Evolutionary conservation across 2,113 vertebrate genomes (phyloP).

Genomic region (Cyprichromis sp.): DNA sequence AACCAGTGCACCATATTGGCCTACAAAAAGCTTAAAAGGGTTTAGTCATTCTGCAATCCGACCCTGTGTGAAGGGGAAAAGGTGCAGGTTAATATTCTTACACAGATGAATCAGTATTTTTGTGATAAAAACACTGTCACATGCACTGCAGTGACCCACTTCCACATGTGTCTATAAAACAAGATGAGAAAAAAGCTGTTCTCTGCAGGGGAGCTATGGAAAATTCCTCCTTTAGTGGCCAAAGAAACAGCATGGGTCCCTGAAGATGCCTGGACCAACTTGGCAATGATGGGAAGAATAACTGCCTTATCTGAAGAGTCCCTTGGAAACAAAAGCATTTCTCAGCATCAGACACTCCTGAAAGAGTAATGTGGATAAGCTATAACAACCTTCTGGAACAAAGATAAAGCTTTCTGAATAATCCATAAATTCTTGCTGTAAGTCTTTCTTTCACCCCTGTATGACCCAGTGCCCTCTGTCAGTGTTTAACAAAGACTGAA

Average conservation of each 20-base stretch:
- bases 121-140: not conserved
- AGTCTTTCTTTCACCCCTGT: not conserved
- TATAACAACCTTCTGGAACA: not conserved
- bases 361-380: not conserved
- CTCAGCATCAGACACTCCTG: slow-evolving; percentile 1
- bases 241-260: slow-evolving; percentile 18
- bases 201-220: slow-evolving; percentile 34
- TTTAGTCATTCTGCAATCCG: not conserved
- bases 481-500: not conserved
- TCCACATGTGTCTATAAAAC: slow-evolving; percentile 53
- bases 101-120: not conserved
- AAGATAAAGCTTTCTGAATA: not conserved
- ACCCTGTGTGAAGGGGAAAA: not conserved
- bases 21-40: not conserved
- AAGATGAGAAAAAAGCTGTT: not conserved
- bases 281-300: slow-evolving; percentile 39
- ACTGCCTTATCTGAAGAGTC: slow-evolving; percentile 27
- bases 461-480: not conserved
- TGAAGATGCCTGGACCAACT: slow-evolving; percentile 42
- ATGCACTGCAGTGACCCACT: slow-evolving; percentile 27
- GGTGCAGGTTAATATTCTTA: not conserved
- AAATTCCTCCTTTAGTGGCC: slow-evolving; percentile 44
- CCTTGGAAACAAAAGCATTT: not conserved
- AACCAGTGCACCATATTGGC: not conserved
- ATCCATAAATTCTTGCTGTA: not conserved